A percentile compares a stretch with the other conserved stretches of the same genome.
These are phyloP conservation scores for Saxidomus purpurata DNA, from an alignment of 1,140 invertebrate genomes.

Conservation along the genomic window DNA sequence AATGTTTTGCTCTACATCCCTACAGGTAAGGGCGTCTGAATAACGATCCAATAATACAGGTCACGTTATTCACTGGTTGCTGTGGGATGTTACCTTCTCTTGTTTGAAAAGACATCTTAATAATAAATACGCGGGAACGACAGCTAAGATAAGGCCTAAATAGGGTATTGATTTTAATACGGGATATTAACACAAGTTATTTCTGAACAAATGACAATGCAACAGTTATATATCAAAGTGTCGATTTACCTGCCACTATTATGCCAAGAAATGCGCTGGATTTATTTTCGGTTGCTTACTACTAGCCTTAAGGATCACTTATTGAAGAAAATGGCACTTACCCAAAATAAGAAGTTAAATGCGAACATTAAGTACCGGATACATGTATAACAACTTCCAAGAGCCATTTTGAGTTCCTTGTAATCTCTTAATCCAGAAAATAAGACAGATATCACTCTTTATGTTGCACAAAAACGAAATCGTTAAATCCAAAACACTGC, in stretches of 20 bases:
- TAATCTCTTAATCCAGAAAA: background rate
- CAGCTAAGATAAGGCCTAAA: no score
- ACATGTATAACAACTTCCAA: conserved; percentile 85
- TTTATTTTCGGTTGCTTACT: no score
- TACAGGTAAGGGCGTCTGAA: conserved; percentile 7
- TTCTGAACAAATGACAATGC: no score
- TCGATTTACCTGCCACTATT: no score
- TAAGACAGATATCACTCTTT: background rate
- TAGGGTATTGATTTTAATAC: no score
- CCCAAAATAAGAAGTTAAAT: conserved; percentile 87
- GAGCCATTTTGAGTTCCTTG: conserved; percentile 74
- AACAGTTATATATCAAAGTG: no score
- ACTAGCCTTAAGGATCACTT: no score
- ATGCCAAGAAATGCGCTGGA: no score
- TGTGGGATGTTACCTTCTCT: background rate
- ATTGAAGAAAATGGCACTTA: conserved; percentile 79
- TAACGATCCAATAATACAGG: background rate
- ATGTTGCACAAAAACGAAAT: background rate
- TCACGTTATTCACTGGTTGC: background rate
- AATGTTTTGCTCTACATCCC: background rate
- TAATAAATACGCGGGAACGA: background rate
- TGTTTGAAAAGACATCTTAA: background rate
- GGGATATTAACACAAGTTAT: no score
- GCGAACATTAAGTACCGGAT: conserved; percentile 87
- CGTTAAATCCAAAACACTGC: background rate